These are phyloP conservation scores for Chrysochloris asiatica DNA, from an alignment of 2,113 vertebrate genomes.

Conservation along the genomic window DNA sequence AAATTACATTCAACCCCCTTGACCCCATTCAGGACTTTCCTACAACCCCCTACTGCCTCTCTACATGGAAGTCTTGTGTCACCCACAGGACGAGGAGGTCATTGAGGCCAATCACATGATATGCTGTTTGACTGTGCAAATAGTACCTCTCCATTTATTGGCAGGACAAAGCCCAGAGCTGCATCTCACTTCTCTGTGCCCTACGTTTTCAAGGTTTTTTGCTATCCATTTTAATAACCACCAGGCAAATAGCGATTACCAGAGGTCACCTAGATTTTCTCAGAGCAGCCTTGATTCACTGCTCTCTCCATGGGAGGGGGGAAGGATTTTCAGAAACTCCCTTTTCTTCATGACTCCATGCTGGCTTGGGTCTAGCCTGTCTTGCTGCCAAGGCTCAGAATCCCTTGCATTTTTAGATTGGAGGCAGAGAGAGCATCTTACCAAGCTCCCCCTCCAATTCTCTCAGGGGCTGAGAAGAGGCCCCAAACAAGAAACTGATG, in stretches of 20 bases:
- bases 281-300: neutral
- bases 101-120: neutral
- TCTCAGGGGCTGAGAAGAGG: neutral
- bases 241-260: neutral
- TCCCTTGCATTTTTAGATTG: neutral
- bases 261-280: slow-evolving; percentile 29
- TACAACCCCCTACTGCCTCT: neutral
- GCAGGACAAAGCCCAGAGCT: neutral
- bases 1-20: neutral
- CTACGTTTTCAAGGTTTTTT: slow-evolving; percentile 7
- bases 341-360: neutral
- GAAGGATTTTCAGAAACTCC: neutral
- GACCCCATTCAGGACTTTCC: neutral
- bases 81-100: neutral
- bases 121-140: neutral
- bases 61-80: neutral
- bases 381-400: neutral
- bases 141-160: neutral
- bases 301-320: neutral
- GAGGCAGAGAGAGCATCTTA: neutral
- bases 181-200: neutral
- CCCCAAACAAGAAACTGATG: slow-evolving; percentile 56
- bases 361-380: neutral
- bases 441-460: neutral
- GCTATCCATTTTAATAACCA: slow-evolving; percentile 39